Evolutionary conservation across 2,113 vertebrate genomes (phyloP).

Genomic region (Callospermophilus lateralis): DNA sequence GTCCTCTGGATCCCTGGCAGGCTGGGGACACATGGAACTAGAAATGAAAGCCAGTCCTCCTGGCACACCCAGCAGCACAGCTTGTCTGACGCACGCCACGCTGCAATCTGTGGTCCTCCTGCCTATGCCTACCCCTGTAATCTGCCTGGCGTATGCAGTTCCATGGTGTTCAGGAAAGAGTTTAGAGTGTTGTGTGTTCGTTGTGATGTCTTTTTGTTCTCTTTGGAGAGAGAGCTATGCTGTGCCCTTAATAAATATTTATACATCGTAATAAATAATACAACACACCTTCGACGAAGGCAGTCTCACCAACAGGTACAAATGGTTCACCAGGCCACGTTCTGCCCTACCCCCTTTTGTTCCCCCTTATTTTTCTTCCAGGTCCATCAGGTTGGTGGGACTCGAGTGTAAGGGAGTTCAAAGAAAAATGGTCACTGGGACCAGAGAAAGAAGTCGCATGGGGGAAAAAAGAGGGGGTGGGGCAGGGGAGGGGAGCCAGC

Average conservation of each 20-base stretch:
- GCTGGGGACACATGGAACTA: background rate
- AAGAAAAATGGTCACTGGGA: background rate
- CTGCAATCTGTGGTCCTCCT: background rate
- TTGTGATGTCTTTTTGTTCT: background rate
- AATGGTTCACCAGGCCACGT: constrained; percentile 39
- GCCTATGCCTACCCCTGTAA: background rate
- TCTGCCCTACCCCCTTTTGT: background rate
- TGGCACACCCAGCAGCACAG: background rate
- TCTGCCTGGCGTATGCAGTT: background rate
- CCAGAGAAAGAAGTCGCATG: accelerated
- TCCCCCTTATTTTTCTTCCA: background rate
- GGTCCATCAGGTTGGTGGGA: background rate
- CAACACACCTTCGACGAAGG: background rate
- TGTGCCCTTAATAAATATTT: constrained; percentile 70
- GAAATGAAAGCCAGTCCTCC: background rate
- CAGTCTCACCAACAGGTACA: constrained; percentile 51
- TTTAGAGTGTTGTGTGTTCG: background rate
- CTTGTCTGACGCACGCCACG: background rate
- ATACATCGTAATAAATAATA: constrained; percentile 69
- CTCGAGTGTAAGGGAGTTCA: background rate
- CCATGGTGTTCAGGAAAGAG: background rate
- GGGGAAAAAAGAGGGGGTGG: no score
- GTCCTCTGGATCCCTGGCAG: accelerated
- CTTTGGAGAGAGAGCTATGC: constrained; percentile 26
- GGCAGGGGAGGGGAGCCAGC: no score